phyloP scores from a whole-genome alignment of 2,888 invertebrate species.

The Sesamia inferens region DNA sequence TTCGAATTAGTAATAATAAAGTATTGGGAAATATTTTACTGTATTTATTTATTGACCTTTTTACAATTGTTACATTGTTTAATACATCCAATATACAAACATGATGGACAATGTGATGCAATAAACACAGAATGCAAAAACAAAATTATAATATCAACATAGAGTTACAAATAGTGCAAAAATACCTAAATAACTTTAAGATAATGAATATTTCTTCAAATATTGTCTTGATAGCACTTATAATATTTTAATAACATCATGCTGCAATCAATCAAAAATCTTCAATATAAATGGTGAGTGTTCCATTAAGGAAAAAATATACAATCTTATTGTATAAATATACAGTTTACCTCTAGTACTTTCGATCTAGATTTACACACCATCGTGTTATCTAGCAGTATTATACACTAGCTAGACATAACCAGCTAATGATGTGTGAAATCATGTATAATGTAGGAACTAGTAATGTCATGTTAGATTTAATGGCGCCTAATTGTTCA shows the following conservation, averaged over 20 bases:
- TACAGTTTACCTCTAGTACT: no score
- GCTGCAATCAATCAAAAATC: no score
- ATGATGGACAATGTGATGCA: no score
- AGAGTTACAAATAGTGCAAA: no score
- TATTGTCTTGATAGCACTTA: not conserved
- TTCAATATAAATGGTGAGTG: not conserved
- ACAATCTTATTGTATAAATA: not conserved
- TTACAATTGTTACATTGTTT: no score
- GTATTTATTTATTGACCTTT: not conserved
- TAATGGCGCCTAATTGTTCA: conserved; percentile 44
- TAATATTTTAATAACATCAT: not conserved
- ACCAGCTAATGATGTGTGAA: conserved; percentile 17
- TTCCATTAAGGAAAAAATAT: not conserved
- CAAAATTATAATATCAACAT: no score
- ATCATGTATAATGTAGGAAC: conserved; percentile 23
- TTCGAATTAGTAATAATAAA: not conserved
- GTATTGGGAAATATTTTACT: not conserved
- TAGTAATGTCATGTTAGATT: conserved; percentile 23
- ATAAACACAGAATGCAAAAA: no score
- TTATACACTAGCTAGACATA: not conserved
- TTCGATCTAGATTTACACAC: no score
- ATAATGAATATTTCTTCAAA: not conserved
- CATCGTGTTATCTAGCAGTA: not conserved
- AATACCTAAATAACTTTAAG: no score
- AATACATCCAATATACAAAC: no score